Percentiles rank a stretch among this genome's conserved stretches.
These are phyloP conservation scores for Leptosomus discolor DNA, from an alignment of 2,113 vertebrate genomes.

Conservation along the genomic window DNA sequence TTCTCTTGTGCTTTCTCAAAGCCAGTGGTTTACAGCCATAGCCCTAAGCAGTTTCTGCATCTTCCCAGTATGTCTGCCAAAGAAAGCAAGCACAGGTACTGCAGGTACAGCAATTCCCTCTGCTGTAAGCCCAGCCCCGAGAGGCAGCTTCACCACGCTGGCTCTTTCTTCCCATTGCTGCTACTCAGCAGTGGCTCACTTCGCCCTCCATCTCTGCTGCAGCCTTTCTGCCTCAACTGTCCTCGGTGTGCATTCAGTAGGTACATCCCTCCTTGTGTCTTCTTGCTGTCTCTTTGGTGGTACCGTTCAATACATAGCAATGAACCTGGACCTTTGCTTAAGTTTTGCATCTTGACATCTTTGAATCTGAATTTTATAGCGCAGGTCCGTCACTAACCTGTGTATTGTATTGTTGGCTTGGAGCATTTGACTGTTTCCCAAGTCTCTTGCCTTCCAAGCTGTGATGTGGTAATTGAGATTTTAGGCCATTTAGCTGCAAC, in stretches of 20 bases:
- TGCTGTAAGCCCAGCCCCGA: rapidly evolving
- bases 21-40: not conserved
- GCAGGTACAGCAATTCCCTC: not conserved
- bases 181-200: not conserved
- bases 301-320: rapidly evolving
- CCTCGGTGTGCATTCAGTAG: rapidly evolving
- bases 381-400: not conserved
- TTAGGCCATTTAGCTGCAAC: not conserved
- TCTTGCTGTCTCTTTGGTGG: not conserved
- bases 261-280: rapidly evolving
- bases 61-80: not conserved
- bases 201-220: rapidly evolving
- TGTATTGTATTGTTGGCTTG: not conserved
- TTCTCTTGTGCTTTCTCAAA: not conserved
- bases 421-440: not conserved
- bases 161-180: not conserved
- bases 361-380: not conserved
- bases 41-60: not conserved
- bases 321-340: not conserved
- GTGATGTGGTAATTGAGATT: not conserved
- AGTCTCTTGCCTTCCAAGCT: not conserved
- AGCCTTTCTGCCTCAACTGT: not conserved
- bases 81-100: not conserved
- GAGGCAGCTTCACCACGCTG: not conserved
- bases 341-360: not conserved